These are phyloP conservation scores for Pharmacophagus antenor DNA, from an alignment of 2,888 invertebrate species.

Conservation along the genomic window DNA sequence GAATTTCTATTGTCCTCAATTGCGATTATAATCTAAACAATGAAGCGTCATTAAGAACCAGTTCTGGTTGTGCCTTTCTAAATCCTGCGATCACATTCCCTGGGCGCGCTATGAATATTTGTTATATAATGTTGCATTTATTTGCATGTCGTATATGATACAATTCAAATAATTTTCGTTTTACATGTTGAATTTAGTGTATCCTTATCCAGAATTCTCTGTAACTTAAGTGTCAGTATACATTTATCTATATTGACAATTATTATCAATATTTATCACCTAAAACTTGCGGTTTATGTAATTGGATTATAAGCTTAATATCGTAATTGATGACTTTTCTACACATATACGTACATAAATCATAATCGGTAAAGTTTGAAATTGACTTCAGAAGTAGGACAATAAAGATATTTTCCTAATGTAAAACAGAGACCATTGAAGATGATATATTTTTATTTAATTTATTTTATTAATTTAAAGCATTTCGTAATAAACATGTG, in stretches of 20 bases:
- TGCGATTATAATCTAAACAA: constrained; percentile 30
- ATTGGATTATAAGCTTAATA: too few species aligned
- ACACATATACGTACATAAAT: too few species aligned
- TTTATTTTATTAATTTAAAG: background rate
- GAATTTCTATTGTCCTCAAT: constrained; percentile 29
- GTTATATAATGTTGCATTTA: constrained; percentile 10
- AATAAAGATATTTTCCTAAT: too few species aligned
- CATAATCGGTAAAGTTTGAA: too few species aligned
- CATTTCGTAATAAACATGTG: too few species aligned
- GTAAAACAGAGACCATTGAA: background rate
- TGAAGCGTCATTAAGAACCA: constrained; percentile 28
- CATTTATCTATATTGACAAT: too few species aligned
- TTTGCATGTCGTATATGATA: background rate
- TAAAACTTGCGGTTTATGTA: too few species aligned
- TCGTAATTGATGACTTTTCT: too few species aligned
- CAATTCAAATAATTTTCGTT: background rate
- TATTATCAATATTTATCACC: too few species aligned
- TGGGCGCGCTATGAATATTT: constrained; percentile 18
- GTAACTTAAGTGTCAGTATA: too few species aligned
- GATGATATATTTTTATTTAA: background rate
- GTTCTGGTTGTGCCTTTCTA: constrained; percentile 29
- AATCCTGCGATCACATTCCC: constrained; percentile 22
- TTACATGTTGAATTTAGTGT: background rate
- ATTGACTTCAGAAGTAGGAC: too few species aligned
- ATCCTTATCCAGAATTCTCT: background rate